Conservation (phyloP, 2,113 vertebrate species). For the Alexandromys fortis region DNA sequence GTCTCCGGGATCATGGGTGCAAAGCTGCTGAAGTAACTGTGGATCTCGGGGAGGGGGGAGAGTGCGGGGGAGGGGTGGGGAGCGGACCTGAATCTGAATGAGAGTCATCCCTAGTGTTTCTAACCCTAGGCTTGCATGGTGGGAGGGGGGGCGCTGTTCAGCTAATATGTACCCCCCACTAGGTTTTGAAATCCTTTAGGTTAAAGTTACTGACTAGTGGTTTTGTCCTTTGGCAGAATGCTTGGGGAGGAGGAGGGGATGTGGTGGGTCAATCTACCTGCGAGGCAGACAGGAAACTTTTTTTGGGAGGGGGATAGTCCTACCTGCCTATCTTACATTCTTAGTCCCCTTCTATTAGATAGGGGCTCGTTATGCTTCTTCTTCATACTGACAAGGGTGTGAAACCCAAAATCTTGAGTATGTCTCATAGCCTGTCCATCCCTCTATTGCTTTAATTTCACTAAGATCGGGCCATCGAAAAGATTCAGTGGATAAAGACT, state of each 20-base stretch:
- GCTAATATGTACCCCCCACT: background rate
- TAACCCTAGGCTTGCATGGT: background rate
- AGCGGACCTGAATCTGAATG: background rate
- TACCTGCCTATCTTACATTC: background rate
- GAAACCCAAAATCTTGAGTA: background rate
- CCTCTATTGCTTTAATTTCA: background rate
- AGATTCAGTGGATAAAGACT: background rate
- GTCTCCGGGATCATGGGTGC: conserved; percentile 45
- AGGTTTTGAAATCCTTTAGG: conserved; percentile 20
- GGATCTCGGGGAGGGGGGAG: background rate
- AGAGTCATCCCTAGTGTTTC: background rate
- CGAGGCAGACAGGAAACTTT: background rate
- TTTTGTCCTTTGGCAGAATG: conserved; percentile 33
- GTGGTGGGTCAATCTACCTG: background rate
- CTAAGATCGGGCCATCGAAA: background rate
- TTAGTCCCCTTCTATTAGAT: background rate
- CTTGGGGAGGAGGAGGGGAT: background rate
- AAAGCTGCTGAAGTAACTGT: conserved; percentile 16
- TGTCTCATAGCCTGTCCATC: background rate
- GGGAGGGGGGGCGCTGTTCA: no score
- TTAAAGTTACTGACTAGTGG: conserved; percentile 45
- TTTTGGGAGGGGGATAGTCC: background rate
- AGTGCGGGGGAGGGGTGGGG: background rate
- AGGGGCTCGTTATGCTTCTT: background rate
- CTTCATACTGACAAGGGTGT: background rate